Evolutionary conservation across 2,797 vertebrate genomes (phyloP).

Genomic region (Distichodus sexfasciatus): DNA sequence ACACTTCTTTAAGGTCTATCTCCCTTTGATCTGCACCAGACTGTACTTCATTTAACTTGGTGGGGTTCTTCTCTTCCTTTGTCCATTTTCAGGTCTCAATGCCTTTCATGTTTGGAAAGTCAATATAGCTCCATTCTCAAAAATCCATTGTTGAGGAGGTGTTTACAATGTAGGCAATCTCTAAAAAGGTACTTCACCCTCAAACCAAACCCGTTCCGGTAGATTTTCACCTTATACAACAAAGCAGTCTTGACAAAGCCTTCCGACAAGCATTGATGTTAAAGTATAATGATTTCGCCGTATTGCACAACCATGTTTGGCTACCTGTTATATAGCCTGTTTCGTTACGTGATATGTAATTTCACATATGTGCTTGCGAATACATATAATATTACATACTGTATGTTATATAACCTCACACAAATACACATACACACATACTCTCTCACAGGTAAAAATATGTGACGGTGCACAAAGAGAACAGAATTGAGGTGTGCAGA

Average conservation of each 20-base stretch:
- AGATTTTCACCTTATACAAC: slow-evolving; percentile 15
- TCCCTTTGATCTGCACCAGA: slow-evolving; percentile 72
- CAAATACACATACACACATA: not conserved
- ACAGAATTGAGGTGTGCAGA: no score
- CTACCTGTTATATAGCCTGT: not conserved
- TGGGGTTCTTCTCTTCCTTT: not conserved
- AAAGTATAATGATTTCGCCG: no score
- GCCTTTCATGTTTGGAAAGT: not conserved
- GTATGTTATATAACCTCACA: not conserved
- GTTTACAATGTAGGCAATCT: no score
- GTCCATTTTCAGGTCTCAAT: slow-evolving; percentile 14
- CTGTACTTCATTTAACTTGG: slow-evolving; percentile 62
- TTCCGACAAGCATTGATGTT: no score
- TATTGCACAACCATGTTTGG: not conserved
- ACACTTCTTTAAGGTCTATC: slow-evolving; percentile 66
- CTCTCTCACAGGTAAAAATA: no score
- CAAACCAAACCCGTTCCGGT: not conserved
- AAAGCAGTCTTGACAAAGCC: no score
- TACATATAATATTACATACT: not conserved
- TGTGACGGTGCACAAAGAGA: no score
- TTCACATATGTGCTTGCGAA: no score
- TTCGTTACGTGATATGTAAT: not conserved
- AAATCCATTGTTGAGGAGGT: slow-evolving; percentile 4
- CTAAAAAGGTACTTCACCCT: no score
- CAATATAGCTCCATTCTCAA: slow-evolving; percentile 6